A percentile compares a stretch with the other conserved stretches of the same genome.
Conservation (phyloP, 2,888 invertebrate genomes). For the Iselma pallidipennis region DNA sequence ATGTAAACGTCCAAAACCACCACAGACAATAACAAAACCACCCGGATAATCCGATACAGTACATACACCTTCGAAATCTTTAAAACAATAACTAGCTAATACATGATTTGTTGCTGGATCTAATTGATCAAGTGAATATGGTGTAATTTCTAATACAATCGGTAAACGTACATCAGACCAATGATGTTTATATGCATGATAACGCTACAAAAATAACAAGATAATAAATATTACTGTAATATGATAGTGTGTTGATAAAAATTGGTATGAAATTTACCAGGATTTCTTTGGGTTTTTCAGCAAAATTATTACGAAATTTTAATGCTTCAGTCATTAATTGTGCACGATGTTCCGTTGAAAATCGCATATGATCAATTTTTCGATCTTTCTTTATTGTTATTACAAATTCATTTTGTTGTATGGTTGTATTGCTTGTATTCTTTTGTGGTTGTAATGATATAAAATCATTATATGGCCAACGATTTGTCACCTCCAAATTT, state of each 20-base stretch:
- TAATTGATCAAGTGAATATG: conserved; percentile 88
- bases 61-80: conserved; percentile 80
- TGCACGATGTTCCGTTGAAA: conserved; percentile 93
- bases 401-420: conserved; percentile 74
- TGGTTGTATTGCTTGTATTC: conserved; percentile 54
- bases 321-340: conserved; percentile 92
- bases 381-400: conserved; percentile 87
- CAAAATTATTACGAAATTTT: conserved; percentile 76
- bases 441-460: conserved; percentile 51
- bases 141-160: conserved; percentile 88
- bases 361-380: conserved; percentile 92
- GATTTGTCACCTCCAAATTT: conserved; percentile 88
- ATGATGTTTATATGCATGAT: conserved; percentile 91
- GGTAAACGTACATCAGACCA: conserved; percentile 94
- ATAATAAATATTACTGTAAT: conserved; percentile 5
- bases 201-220: conserved; percentile 52
- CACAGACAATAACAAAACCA: conserved; percentile 89
- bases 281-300: conserved; percentile 78
- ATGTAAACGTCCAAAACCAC: conserved; percentile 90
- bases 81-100: conserved; percentile 82
- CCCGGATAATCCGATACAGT: conserved; percentile 86
- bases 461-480: conserved; percentile 70
- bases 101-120: conserved; percentile 84
- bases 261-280: conserved; percentile 65
- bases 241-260: neutral